Base-by-base conservation (phyloP, 2,888 invertebrate species). In the Drosophila ezoana region DNA sequence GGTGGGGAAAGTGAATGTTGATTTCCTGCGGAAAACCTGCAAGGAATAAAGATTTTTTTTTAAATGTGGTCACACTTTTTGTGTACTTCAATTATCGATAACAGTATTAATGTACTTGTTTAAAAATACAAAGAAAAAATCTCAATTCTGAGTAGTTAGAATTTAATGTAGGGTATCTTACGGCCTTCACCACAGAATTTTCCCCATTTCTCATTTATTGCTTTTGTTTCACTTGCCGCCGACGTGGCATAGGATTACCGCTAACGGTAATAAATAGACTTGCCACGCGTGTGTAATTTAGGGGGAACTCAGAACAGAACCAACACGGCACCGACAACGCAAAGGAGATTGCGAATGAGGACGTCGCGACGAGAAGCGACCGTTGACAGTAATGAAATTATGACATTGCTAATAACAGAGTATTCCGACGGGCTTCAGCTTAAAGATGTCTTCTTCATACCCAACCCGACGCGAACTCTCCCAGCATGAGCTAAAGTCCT, bases 351-450 rank as follows among this genome's bases (percentile, higher is more conserved):
- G 54, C 3, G 41, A n/a, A 38, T 44, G 14, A 43, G 57, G 53
- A 51, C 41, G 43, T 40, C 41, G 54, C 49, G 63, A 54, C 53
- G 68, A 63, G 68, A 60, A 43, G 45, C 81, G 81, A 70, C 67
- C 71, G 80, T 81, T 87, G 85, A 89, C 86, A 86, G 83, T 89
- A 90, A 90, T 89, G 84, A 90, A 88, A 89, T 88, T 88, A 87
- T 88, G 83, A 90, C 81, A 84, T 79, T 76, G 85, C 83, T 83
- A 85, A 88, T 87, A 87, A 80, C 81, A 73, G 69, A 70, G 80
- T 79, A 74, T 74, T 62, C 48, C 76, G 44, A 52, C 78, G 79
- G 74, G 77, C 72, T 74, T 52, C 63, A 61, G 70, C 71, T 78
- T 78, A 82, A 77, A 77, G 68, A 68, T 66, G 70, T 60, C 73